These are phyloP conservation scores for Perca flavescens DNA, from an alignment of 2,113 vertebrate species.

Conservation along the genomic window DNA sequence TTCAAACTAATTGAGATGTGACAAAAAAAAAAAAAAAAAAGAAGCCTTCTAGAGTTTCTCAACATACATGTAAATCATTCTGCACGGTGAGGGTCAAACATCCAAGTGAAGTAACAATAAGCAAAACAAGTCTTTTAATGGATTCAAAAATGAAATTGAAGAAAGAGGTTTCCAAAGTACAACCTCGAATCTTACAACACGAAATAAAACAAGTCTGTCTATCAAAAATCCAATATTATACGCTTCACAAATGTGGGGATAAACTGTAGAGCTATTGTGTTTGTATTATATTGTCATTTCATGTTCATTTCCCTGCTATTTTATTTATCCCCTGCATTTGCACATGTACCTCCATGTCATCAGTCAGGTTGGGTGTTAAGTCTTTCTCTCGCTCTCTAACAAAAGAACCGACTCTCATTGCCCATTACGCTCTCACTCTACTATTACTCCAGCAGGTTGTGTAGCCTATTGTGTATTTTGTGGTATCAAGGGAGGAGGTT, in stretches of 20 bases:
- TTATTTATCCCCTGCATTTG: background rate
- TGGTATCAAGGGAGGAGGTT: slow-evolving; percentile 22
- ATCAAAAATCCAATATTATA: no score
- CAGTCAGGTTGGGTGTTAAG: slow-evolving; percentile 6
- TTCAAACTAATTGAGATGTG: background rate
- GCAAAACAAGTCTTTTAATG: background rate
- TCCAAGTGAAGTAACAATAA: background rate
- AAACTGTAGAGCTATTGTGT: background rate
- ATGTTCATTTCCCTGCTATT: background rate
- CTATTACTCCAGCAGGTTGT: slow-evolving; percentile 41
- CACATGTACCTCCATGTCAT: background rate
- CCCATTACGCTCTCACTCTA: slow-evolving; percentile 35
- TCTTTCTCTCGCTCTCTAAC: slow-evolving; percentile 4
- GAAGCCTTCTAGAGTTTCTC: background rate
- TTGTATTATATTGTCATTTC: background rate
- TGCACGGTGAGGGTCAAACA: slow-evolving; percentile 4
- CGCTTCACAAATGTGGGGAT: background rate
- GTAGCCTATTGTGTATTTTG: slow-evolving; percentile 23
- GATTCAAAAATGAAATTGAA: no score
- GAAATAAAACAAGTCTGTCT: background rate
- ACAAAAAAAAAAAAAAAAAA: background rate
- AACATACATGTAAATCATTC: background rate
- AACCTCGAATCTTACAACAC: no score
- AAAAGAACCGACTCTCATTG: slow-evolving; percentile 40
- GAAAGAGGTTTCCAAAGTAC: no score